These are phyloP conservation scores for Passer montanus DNA, from an alignment of 2,113 vertebrate species.

Conservation along the genomic window DNA sequence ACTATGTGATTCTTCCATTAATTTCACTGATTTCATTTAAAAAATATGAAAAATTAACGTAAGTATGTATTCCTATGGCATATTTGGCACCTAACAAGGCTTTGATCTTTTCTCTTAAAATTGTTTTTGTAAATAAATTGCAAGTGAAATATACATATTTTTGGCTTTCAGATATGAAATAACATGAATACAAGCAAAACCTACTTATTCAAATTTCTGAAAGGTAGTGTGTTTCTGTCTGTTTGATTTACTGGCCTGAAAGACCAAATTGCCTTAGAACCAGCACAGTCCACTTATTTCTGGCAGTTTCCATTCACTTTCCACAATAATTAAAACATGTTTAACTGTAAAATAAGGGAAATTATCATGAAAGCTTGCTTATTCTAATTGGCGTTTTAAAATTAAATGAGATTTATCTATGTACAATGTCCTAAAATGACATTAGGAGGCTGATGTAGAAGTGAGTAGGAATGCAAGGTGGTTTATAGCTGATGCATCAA, in stretches of 20 bases:
- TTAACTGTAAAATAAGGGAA: background rate
- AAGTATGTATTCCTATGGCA: background rate
- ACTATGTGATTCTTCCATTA: background rate
- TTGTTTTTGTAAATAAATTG: background rate
- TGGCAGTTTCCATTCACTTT: background rate
- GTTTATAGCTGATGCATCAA: background rate
- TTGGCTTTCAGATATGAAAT: background rate
- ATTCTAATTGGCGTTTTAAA: background rate
- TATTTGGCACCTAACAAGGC: background rate
- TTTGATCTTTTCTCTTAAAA: background rate
- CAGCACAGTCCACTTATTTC: background rate
- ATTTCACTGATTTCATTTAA: background rate
- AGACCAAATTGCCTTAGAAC: background rate
- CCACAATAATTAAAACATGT: background rate
- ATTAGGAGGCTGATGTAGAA: background rate
- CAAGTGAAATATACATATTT: background rate
- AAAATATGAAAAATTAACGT: background rate
- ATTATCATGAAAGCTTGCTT: background rate
- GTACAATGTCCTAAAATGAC: background rate
- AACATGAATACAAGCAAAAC: background rate
- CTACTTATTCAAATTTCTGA: background rate
- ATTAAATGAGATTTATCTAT: background rate
- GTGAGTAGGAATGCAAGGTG: background rate
- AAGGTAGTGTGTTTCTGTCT: background rate
- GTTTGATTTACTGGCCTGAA: background rate